These are phyloP conservation scores for Cuculus canorus DNA, from an alignment of 2,797 vertebrate genomes.

Conservation along the genomic window DNA sequence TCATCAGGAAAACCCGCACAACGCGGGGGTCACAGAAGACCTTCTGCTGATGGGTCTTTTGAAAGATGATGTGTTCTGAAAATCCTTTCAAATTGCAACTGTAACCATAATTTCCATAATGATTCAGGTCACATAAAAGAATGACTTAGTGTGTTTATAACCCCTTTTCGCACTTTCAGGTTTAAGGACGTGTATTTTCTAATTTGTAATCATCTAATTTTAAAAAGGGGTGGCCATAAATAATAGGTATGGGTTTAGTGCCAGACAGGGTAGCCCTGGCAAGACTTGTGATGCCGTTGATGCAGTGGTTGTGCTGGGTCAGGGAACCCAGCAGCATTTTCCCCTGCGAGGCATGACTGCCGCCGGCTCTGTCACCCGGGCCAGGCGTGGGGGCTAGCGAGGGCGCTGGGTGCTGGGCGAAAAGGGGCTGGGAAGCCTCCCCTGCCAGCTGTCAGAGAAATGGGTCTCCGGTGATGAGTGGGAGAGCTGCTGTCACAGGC, in stretches of 20 bases:
- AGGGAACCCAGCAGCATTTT: background rate
- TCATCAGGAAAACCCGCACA: slow-evolving; percentile 10
- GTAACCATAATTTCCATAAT: slow-evolving; percentile 29
- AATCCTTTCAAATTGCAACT: slow-evolving; percentile 44
- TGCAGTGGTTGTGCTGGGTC: background rate
- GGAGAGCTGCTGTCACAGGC: background rate
- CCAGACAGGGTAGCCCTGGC: slow-evolving; percentile 24
- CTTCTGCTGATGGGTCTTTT: slow-evolving; percentile 50
- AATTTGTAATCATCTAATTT: slow-evolving; percentile 57
- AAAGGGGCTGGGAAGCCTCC: background rate
- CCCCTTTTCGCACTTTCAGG: slow-evolving; percentile 46
- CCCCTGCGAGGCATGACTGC: rapidly evolving
- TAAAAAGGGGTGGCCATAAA: slow-evolving; percentile 40
- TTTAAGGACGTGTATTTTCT: slow-evolving; percentile 50
- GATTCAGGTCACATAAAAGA: slow-evolving; percentile 69
- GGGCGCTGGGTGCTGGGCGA: background rate
- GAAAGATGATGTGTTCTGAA: slow-evolving; percentile 55
- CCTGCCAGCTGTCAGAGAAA: background rate
- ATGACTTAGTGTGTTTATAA: slow-evolving; percentile 68
- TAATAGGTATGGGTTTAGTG: slow-evolving; percentile 40
- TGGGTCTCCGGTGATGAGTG: background rate
- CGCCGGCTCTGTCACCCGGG: too few species aligned
- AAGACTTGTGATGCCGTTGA: background rate
- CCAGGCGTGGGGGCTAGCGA: background rate
- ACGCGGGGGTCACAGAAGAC: slow-evolving; percentile 45